Conservation (phyloP, 2,888 invertebrate genomes). For the Pardosa pseudoannulata region DNA sequence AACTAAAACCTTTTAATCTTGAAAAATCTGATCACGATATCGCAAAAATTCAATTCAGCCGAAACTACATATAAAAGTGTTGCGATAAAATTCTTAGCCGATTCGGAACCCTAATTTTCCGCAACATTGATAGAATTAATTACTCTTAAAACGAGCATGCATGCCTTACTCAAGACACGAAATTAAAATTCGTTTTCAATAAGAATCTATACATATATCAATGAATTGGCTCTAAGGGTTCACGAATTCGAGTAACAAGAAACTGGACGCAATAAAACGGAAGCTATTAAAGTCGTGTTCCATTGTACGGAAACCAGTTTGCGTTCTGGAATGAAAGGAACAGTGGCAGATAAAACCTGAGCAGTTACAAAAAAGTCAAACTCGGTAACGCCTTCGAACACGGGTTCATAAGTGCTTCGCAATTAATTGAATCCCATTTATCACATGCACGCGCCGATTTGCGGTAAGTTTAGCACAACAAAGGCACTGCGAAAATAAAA, state of each 20-base stretch:
- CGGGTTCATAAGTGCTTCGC: not conserved
- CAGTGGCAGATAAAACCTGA: constrained; percentile 1
- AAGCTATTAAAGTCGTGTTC: not conserved
- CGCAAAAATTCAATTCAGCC: too few species aligned
- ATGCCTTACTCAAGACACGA: not conserved
- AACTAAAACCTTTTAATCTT: too few species aligned
- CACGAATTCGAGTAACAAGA: not conserved
- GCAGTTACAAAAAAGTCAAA: not conserved
- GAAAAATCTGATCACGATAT: too few species aligned
- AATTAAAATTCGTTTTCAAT: not conserved
- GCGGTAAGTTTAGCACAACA: not conserved
- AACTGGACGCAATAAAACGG: not conserved
- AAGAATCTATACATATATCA: not conserved
- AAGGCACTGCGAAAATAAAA: not conserved
- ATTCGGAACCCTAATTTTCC: not conserved
- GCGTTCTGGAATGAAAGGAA: not conserved
- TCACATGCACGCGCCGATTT: not conserved
- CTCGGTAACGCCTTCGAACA: constrained; percentile 5
- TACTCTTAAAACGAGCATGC: not conserved
- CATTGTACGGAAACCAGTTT: not conserved
- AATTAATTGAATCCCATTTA: constrained; percentile 8
- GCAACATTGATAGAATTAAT: not conserved
- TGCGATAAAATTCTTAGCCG: too few species aligned
- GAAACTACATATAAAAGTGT: too few species aligned
- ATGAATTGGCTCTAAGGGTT: not conserved